Conservation (phyloP, 2,797 vertebrate species). For the Sebastes jordani region DNA sequence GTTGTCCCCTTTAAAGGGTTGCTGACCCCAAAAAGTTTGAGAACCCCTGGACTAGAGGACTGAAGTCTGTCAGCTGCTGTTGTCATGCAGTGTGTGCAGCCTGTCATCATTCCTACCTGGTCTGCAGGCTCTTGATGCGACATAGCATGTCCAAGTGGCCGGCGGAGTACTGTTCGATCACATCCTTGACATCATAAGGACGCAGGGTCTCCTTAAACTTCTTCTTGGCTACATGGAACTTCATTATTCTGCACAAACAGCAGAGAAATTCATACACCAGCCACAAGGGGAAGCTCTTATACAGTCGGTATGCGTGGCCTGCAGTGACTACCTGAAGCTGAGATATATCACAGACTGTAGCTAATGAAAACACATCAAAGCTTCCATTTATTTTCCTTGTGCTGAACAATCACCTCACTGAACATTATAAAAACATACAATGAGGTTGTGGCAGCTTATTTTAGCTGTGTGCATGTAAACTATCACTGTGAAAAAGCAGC, state of each 20-base stretch:
- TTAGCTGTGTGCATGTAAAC: conserved; percentile 18
- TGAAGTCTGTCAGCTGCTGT: neutral
- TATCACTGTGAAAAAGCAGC: conserved; percentile 38
- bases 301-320: neutral
- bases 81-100: neutral
- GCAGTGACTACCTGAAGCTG: neutral
- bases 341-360: neutral
- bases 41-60: neutral
- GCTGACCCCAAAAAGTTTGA: no score
- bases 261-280: neutral
- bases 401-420: neutral
- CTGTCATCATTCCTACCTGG: conserved; percentile 81
- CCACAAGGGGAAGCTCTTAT: conserved; percentile 62
- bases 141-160: conserved; percentile 98
- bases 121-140: conserved; percentile 97
- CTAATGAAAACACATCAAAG: conserved; percentile 1
- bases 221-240: conserved; percentile 97
- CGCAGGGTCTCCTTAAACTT: conserved; percentile 98
- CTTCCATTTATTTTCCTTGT: neutral
- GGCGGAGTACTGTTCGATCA: conserved; percentile 98
- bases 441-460: conserved; percentile 10
- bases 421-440: conserved; percentile 15
- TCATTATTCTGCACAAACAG: conserved; percentile 90
- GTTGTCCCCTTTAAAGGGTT: no score
- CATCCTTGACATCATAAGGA: conserved; percentile 97